A percentile compares a stretch with the other conserved stretches of the same genome.
phyloP scores from a whole-genome alignment of 2,113 vertebrate species.

The Syngnathus typhle region DNA sequence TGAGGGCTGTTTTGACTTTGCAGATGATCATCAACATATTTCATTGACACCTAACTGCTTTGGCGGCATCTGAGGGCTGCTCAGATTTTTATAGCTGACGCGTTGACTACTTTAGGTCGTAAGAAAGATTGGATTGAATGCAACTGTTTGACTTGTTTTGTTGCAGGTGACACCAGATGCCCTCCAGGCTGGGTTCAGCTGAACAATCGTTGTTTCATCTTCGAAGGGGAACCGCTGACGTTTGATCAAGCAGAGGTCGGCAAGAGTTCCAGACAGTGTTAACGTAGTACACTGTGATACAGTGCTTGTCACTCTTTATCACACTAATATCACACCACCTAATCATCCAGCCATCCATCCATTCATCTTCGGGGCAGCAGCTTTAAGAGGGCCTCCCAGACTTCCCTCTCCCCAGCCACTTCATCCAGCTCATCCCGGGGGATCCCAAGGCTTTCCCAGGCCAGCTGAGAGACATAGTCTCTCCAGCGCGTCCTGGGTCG shows the following conservation, averaged over 20 bases:
- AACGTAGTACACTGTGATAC: not conserved
- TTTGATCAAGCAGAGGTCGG: not conserved
- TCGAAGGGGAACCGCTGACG: fast-evolving
- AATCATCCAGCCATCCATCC: too few relatives aligned
- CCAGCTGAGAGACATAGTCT: too few relatives aligned
- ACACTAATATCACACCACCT: too few relatives aligned
- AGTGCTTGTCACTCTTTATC: too few relatives aligned
- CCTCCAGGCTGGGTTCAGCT: not conserved
- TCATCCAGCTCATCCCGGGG: too few relatives aligned
- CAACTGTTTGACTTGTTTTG: not conserved
- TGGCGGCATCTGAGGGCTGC: not conserved
- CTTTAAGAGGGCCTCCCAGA: too few relatives aligned
- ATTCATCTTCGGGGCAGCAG: too few relatives aligned
- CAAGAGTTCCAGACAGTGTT: not conserved
- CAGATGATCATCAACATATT: not conserved
- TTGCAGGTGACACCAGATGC: not conserved
- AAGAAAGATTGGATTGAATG: not conserved
- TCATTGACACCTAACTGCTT: not conserved
- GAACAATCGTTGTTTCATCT: not conserved
- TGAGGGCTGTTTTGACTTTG: not conserved
- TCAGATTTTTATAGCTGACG: not conserved
- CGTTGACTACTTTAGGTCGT: not conserved
- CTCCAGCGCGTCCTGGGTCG: too few relatives aligned
- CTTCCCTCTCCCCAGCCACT: too few relatives aligned
- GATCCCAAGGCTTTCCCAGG: too few relatives aligned